Conservation (phyloP, 2,113 vertebrate species). For the Siniperca knerii region DNA sequence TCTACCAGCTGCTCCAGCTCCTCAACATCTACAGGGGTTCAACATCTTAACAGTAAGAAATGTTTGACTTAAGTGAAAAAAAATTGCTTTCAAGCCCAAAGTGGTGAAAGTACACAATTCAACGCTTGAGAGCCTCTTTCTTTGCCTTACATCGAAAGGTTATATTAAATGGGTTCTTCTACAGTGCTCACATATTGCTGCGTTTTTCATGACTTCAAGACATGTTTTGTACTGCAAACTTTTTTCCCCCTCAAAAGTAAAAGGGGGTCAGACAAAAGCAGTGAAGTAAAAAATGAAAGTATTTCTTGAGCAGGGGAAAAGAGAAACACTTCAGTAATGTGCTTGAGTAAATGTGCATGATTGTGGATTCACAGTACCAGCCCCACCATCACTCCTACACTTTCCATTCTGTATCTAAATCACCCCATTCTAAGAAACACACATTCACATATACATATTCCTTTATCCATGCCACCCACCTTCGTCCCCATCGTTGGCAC, state of each 20-base stretch:
- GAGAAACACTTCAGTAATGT: constrained; percentile 8
- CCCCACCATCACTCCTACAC: constrained; percentile 5
- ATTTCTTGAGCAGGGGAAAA: constrained; percentile 15
- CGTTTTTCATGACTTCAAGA: constrained; percentile 16
- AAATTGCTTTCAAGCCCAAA: neutral
- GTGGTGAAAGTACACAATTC: neutral
- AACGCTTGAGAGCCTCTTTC: constrained; percentile 3
- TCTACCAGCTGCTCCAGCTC: neutral
- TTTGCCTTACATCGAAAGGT: constrained; percentile 7
- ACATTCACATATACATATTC: neutral
- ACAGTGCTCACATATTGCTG: constrained; percentile 5
- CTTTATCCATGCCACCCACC: constrained; percentile 76
- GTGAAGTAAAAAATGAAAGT: neutral
- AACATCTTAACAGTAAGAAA: neutral
- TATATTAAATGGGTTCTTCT: constrained; percentile 16
- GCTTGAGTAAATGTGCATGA: constrained; percentile 1
- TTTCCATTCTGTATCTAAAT: neutral
- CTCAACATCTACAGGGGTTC: neutral
- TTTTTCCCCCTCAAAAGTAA: constrained; percentile 21
- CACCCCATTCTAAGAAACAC: neutral
- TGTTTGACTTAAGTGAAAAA: neutral
- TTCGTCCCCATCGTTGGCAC: constrained; percentile 90
- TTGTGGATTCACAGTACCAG: neutral
- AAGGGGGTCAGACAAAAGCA: constrained; percentile 18
- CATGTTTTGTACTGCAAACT: constrained; percentile 11